These are phyloP conservation scores for Mylabris phalerata DNA, from an alignment of 1,140 invertebrate species.

Conservation along the genomic window DNA sequence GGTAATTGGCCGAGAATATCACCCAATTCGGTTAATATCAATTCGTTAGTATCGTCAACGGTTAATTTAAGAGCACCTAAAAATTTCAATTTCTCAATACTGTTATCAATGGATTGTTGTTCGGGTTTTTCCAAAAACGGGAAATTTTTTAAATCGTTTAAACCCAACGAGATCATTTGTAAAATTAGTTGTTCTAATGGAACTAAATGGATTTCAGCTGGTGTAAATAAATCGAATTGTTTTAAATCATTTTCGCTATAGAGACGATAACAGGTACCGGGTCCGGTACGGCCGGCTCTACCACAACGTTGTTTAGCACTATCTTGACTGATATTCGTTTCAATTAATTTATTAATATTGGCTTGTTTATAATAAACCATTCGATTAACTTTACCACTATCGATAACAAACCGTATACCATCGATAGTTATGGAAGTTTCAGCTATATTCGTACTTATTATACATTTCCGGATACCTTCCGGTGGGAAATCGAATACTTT, in stretches of 20 bases:
- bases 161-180: constrained; percentile 92
- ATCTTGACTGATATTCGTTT: constrained; percentile 87
- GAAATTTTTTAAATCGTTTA: constrained; percentile 86
- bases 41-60: constrained; percentile 45
- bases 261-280: constrained; percentile 73
- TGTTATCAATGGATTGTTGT: constrained; percentile 75
- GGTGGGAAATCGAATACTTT: constrained; percentile 98
- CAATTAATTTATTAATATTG: constrained; percentile 57
- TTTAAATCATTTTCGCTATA: constrained; percentile 70
- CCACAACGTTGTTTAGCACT: constrained; percentile 97
- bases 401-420: constrained; percentile 94
- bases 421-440: constrained; percentile 99
- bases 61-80: constrained; percentile 78
- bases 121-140: constrained; percentile 92
- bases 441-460: constrained; percentile 98
- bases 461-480: constrained; percentile 91
- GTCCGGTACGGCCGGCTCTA: constrained; percentile 78
- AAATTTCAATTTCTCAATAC: constrained; percentile 79
- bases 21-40: constrained; percentile 81
- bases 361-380: constrained; percentile 89
- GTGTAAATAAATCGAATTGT: constrained; percentile 68
- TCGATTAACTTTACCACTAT: constrained; percentile 96
- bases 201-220: constrained; percentile 68
- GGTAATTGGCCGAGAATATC: constrained; percentile 82
- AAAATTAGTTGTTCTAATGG: constrained; percentile 88